Evolutionary conservation across 2,113 vertebrate species (phyloP).

Genomic region (Bufo bufo): DNA sequence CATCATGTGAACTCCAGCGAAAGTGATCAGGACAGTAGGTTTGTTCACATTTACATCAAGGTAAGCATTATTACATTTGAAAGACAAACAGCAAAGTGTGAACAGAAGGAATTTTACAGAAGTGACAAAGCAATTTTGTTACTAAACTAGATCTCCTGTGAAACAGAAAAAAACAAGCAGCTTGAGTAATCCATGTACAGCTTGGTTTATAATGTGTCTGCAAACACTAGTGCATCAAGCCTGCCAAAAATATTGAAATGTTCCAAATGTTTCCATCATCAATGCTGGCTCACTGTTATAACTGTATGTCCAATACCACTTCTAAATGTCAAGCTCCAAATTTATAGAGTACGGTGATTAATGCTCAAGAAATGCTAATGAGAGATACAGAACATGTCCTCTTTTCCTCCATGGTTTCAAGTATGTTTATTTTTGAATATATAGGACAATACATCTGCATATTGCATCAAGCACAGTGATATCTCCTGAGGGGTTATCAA

Average conservation of each 20-base stretch:
- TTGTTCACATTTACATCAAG: too few relatives aligned
- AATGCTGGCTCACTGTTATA: neutral
- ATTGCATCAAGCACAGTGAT: neutral
- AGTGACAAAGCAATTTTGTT: neutral
- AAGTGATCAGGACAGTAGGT: too few relatives aligned
- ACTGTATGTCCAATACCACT: neutral
- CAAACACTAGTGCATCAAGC: constrained; percentile 10
- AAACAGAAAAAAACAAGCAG: neutral
- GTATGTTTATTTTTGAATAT: neutral
- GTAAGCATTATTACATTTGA: too few relatives aligned
- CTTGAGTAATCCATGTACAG: constrained; percentile 22
- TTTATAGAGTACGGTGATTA: neutral
- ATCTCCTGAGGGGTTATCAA: neutral
- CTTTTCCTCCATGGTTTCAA: neutral
- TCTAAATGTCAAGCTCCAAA: neutral
- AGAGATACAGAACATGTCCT: neutral
- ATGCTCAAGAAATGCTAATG: neutral
- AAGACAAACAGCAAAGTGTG: neutral
- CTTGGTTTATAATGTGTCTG: constrained; percentile 34
- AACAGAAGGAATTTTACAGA: neutral
- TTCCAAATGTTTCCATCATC: constrained; percentile 40
- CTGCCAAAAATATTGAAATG: constrained; percentile 39
- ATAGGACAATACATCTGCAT: neutral
- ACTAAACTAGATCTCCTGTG: neutral
- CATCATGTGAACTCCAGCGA: too few relatives aligned